Percentiles rank a stretch among this genome's conserved stretches.
Conservation (phyloP, 1,140 invertebrate genomes). For the Piezodorus guildinii region DNA sequence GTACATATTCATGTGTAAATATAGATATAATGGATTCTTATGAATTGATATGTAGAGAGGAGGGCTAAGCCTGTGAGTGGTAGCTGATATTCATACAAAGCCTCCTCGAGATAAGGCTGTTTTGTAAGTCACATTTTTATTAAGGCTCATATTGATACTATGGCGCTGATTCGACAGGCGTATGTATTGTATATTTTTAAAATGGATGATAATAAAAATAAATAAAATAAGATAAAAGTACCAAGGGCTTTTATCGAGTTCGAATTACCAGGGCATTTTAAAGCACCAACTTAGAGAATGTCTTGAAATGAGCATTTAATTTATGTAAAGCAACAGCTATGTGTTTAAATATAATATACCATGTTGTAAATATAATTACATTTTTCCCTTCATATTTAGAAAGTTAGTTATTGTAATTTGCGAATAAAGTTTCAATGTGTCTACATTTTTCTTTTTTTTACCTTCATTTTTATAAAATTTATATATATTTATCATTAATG, state of each 20-base stretch:
- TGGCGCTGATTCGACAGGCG: no score
- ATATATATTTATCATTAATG: no score
- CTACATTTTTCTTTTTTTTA: neutral
- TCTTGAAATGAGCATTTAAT: neutral
- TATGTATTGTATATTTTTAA: constrained; percentile 9
- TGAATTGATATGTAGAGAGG: neutral
- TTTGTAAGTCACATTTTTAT: neutral
- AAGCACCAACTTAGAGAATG: neutral
- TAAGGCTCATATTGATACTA: no score
- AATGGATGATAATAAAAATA: neutral
- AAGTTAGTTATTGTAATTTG: constrained; percentile 7
- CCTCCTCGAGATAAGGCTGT: neutral
- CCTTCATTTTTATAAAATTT: no score
- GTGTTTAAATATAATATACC: neutral
- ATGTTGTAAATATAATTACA: neutral
- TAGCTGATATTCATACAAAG: neutral
- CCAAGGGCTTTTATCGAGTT: neutral
- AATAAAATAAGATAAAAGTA: neutral
- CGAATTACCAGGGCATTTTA: neutral
- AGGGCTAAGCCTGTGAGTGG: neutral
- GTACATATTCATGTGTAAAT: constrained; percentile 10
- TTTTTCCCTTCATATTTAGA: constrained; percentile 1
- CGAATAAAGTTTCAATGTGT: constrained; percentile 10
- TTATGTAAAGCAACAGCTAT: neutral
- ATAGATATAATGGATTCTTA: constrained; percentile 1